A percentile compares a stretch with the other conserved stretches of the same genome.
These are phyloP conservation scores for Heterotilapia buettikoferi DNA, from an alignment of 2,113 vertebrate species.

Conservation along the genomic window DNA sequence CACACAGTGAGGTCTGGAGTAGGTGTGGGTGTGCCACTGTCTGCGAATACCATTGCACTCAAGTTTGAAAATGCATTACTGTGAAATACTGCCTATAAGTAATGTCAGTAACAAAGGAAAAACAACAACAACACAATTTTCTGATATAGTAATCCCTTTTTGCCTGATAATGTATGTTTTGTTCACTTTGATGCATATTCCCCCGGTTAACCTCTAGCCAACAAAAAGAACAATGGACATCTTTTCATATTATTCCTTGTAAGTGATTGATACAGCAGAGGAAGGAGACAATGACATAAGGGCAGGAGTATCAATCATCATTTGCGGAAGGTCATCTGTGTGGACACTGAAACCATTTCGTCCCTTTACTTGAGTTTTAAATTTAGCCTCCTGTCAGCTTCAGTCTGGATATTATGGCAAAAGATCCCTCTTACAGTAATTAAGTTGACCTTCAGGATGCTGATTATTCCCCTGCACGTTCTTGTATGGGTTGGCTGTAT, in stretches of 20 bases:
- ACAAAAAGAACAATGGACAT: conserved; percentile 1
- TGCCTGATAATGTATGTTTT: neutral
- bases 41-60: neutral
- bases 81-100: neutral
- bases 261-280: conserved; percentile 31
- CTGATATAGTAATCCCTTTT: neutral
- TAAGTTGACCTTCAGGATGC: conserved; percentile 15
- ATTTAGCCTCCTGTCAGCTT: neutral
- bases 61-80: neutral
- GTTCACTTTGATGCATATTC: conserved; percentile 23
- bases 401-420: neutral
- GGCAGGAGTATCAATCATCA: conserved; percentile 38
- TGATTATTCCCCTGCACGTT: neutral
- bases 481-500: neutral
- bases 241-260: conserved; percentile 1
- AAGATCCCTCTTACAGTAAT: neutral
- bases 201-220: conserved; percentile 8
- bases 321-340: conserved; percentile 36
- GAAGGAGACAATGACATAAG: conserved; percentile 35
- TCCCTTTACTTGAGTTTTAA: neutral
- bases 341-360: neutral
- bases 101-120: neutral
- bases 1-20: neutral
- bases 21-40: neutral
- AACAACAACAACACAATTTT: neutral